phyloP scores from a whole-genome alignment of 2,888 invertebrate genomes.

The Plagodis pulveraria region DNA sequence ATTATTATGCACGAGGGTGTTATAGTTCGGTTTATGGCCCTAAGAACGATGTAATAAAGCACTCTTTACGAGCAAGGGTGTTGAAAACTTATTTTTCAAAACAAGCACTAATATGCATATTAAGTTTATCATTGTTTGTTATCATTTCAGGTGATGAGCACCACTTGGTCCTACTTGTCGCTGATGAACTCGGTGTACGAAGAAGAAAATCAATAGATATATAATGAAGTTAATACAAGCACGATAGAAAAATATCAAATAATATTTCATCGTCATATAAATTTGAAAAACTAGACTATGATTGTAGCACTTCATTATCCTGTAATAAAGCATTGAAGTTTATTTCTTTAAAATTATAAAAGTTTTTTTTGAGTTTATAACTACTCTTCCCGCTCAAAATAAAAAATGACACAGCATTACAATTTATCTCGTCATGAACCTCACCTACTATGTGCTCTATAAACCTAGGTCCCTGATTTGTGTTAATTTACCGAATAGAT shows the following conservation, averaged over 20 bases:
- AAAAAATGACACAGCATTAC: constrained; percentile 2
- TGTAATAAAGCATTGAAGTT: too few species aligned
- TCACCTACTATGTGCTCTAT: constrained; percentile 14
- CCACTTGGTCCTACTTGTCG: constrained; percentile 53
- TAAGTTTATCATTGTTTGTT: background rate
- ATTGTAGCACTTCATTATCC: too few species aligned
- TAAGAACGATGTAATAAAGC: too few species aligned
- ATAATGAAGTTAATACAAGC: too few species aligned
- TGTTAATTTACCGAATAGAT: constrained; percentile 43
- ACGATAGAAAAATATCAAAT: background rate
- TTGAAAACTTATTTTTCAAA: too few species aligned
- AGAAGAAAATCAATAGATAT: constrained; percentile 15
- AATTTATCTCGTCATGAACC: constrained; percentile 8
- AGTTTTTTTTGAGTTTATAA: background rate
- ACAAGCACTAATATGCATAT: too few species aligned
- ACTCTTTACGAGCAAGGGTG: too few species aligned
- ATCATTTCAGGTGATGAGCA: constrained; percentile 45
- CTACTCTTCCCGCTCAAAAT: constrained; percentile 7
- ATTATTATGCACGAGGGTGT: too few species aligned
- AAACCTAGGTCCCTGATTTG: constrained; percentile 32
- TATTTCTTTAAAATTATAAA: too few species aligned
- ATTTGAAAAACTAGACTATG: background rate
- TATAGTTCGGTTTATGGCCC: too few species aligned
- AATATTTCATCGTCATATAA: background rate
- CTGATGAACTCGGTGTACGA: constrained; percentile 45